These are phyloP conservation scores for Carabus problematicus DNA, from an alignment of 2,888 invertebrate species.

Conservation along the genomic window DNA sequence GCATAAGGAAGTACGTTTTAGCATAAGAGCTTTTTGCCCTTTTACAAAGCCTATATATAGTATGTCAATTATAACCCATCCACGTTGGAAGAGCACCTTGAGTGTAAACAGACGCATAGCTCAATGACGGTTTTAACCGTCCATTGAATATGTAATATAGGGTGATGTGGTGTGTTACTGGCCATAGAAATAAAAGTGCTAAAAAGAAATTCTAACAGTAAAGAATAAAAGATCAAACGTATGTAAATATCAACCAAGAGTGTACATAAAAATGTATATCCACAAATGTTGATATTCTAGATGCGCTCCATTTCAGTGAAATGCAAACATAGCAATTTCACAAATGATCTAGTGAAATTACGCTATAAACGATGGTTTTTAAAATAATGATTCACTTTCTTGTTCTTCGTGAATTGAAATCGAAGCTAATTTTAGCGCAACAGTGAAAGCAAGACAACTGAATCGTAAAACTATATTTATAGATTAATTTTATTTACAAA, in stretches of 20 bases:
- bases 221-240: conserved; percentile 30
- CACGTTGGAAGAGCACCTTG: conserved; percentile 5
- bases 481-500: no score
- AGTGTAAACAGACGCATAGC: conserved; percentile 18
- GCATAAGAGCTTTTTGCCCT: conserved; percentile 21
- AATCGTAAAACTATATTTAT: no score
- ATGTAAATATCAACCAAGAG: conserved; percentile 12
- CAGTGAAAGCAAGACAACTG: no score
- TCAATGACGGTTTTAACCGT: conserved; percentile 19
- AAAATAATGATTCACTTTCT: no score
- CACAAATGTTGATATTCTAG: neutral
- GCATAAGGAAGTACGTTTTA: conserved; percentile 17
- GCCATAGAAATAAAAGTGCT: conserved; percentile 15
- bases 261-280: neutral
- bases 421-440: no score
- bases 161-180: no score
- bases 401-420: no score
- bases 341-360: no score
- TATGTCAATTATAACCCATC: conserved; percentile 23
- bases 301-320: no score
- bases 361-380: no score
- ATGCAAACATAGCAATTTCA: no score
- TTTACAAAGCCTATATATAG: conserved; percentile 30
- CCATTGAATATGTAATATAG: no score
- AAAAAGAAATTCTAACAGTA: conserved; percentile 13